Evolutionary conservation across 2,797 vertebrate species (phyloP).

Genomic region (Tiaroga cobitis): DNA sequence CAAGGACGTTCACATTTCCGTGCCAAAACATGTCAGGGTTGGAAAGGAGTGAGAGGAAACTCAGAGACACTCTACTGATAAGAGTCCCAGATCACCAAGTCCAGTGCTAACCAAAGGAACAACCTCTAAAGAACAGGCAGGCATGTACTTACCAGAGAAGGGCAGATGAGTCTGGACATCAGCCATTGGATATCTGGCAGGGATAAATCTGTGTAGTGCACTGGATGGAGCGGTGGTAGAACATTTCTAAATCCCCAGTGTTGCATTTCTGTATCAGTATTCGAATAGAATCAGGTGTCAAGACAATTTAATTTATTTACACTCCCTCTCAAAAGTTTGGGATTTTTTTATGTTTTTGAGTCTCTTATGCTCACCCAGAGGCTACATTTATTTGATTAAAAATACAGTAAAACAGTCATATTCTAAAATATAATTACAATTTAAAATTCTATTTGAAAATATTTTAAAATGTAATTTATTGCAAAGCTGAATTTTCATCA

Average conservation of each 20-base stretch:
- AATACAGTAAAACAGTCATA: background rate
- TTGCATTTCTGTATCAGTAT: background rate
- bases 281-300: background rate
- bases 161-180: background rate
- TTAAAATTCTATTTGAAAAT: background rate
- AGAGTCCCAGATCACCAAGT: constrained; percentile 17
- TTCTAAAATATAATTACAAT: background rate
- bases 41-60: background rate
- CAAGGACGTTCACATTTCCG: constrained; percentile 47
- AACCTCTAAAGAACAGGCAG: constrained; percentile 14
- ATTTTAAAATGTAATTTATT: background rate
- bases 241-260: background rate
- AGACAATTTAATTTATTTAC: background rate
- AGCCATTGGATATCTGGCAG: constrained; percentile 25
- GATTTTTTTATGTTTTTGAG: background rate
- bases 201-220: background rate
- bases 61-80: background rate
- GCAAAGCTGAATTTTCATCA: background rate
- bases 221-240: background rate
- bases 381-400: background rate
- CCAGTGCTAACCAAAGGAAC: constrained; percentile 18
- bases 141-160: constrained; percentile 16
- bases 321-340: background rate
- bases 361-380: background rate
- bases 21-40: constrained; percentile 42